These are phyloP conservation scores for Steatornis caripensis DNA, from an alignment of 2,113 vertebrate species.

Conservation along the genomic window DNA sequence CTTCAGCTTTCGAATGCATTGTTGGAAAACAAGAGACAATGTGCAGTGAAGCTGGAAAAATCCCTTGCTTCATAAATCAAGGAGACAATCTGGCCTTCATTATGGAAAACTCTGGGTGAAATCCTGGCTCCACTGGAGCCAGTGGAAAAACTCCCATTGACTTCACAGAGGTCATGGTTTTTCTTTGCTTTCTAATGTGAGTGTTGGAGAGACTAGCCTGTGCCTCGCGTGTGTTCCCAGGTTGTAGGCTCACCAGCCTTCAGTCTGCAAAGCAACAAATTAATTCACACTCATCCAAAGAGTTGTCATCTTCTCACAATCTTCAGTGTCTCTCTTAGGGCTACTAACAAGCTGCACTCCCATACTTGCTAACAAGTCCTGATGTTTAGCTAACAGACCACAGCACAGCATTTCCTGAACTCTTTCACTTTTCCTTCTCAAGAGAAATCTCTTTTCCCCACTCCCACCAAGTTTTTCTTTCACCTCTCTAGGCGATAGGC, in stretches of 20 bases:
- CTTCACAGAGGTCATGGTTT: neutral
- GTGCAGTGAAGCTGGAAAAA: neutral
- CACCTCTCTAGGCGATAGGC: neutral
- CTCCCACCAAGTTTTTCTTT: neutral
- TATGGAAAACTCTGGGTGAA: neutral
- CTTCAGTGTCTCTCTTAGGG: neutral
- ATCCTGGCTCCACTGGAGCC: neutral
- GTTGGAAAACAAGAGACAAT: neutral
- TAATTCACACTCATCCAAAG: neutral
- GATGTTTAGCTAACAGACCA: neutral
- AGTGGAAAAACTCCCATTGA: neutral
- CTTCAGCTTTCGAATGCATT: neutral
- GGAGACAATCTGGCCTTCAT: neutral
- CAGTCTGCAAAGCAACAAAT: neutral
- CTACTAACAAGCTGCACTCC: neutral
- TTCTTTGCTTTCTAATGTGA: neutral
- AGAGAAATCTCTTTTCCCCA: neutral
- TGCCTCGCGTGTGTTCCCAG: rapidly evolving
- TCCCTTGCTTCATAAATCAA: neutral
- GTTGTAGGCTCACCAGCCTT: neutral
- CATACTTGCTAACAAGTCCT: neutral
- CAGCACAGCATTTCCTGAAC: neutral
- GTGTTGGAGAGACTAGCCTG: neutral
- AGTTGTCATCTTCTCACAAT: neutral
- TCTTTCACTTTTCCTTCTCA: neutral